Percentiles rank a stretch among this genome's conserved stretches.
phyloP scores from a whole-genome alignment of 2,113 vertebrate species.

The Pollimyrus isidori region DNA sequence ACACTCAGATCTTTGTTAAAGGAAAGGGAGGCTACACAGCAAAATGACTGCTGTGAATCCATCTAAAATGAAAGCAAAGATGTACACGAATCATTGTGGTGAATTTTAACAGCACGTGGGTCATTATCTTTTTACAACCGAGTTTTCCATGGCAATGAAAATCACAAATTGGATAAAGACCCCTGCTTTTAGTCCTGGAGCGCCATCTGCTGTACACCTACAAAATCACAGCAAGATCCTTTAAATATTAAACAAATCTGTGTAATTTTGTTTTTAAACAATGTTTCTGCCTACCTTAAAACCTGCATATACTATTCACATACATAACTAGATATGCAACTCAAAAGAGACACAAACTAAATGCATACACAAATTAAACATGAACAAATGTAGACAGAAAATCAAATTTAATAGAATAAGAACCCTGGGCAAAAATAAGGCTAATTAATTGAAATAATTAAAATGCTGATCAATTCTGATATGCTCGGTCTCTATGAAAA shows the following conservation, averaged over 20 bases:
- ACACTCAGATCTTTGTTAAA: background rate
- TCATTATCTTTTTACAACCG: background rate
- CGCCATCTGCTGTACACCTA: background rate
- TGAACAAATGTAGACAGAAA: background rate
- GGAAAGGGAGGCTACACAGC: background rate
- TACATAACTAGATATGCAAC: background rate
- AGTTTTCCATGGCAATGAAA: background rate
- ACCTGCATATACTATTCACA: background rate
- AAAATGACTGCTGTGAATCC: background rate
- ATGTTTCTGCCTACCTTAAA: background rate
- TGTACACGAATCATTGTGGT: background rate
- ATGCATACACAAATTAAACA: background rate
- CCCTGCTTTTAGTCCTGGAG: background rate
- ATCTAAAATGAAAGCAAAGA: too few species aligned
- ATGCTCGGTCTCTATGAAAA: background rate
- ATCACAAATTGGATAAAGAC: background rate
- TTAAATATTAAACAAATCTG: background rate
- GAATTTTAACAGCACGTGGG: background rate
- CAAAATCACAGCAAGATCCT: background rate
- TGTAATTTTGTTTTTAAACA: background rate
- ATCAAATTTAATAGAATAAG: background rate
- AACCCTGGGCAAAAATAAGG: background rate
- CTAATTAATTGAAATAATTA: conserved; percentile 2
- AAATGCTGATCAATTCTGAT: background rate
- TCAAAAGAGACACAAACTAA: background rate